Evolutionary conservation across 2,888 invertebrate genomes (phyloP).

Genomic region (Scrobipalpa costella): DNA sequence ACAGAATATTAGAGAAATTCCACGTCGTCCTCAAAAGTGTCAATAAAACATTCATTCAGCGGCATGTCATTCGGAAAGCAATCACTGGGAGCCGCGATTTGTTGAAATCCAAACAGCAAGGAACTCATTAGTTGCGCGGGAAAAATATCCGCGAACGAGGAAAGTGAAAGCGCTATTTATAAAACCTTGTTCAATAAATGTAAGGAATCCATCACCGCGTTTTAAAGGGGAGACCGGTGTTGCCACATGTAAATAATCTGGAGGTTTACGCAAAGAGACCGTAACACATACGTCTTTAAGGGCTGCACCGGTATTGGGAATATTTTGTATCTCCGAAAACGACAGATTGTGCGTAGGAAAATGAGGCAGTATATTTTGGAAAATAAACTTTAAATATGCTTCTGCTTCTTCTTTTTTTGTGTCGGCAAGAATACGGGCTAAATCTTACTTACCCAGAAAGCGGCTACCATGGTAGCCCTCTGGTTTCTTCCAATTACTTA

Average conservation of each 20-base stretch:
- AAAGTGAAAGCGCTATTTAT: slow-evolving; percentile 30
- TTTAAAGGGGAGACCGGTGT: slow-evolving; percentile 26
- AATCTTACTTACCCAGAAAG: no score
- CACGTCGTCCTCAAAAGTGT: background rate
- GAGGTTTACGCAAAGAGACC: background rate
- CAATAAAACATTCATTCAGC: background rate
- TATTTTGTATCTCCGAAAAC: no score
- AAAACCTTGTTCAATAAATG: slow-evolving; percentile 33
- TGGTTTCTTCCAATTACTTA: no score
- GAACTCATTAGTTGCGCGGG: slow-evolving; percentile 28
- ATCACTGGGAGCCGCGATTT: slow-evolving; percentile 8
- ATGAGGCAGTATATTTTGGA: no score
- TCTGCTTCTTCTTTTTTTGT: no score
- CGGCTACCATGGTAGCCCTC: no score
- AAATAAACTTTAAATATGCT: no score
- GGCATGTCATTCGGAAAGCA: background rate
- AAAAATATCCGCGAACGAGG: slow-evolving; percentile 26
- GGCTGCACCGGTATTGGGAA: no score
- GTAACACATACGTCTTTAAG: no score
- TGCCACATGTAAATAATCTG: background rate
- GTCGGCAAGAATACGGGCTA: no score
- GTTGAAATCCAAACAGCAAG: slow-evolving; percentile 19
- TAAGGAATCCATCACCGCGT: slow-evolving; percentile 32
- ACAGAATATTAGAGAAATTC: no score
- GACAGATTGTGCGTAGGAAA: no score